A percentile compares a stretch with the other conserved stretches of the same genome.
Evolutionary conservation across 1,140 invertebrate genomes (phyloP).

Genomic region (Zophobas atratus): DNA sequence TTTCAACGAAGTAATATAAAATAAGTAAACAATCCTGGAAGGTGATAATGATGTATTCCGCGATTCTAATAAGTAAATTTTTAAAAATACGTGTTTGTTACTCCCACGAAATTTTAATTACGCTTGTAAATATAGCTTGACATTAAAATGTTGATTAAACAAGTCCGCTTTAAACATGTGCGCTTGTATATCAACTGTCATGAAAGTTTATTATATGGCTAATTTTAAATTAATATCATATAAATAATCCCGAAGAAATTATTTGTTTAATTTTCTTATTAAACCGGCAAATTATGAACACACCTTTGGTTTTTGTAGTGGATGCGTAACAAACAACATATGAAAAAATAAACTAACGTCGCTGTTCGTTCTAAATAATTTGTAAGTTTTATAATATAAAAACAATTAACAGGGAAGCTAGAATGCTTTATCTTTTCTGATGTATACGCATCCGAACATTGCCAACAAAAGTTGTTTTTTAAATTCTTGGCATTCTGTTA

Average conservation of each 20-base stretch:
- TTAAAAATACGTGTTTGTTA: too few relatives aligned
- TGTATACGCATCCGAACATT: neutral
- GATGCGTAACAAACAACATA: too few relatives aligned
- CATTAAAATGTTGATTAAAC: neutral
- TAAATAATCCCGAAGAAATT: neutral
- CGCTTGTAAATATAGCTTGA: too few relatives aligned
- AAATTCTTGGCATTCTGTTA: conserved; percentile 26
- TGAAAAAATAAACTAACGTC: neutral
- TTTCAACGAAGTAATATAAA: too few relatives aligned
- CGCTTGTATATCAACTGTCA: neutral
- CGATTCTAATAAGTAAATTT: too few relatives aligned
- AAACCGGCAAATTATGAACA: neutral
- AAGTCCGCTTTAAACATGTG: neutral
- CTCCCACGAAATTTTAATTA: too few relatives aligned
- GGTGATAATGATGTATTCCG: too few relatives aligned
- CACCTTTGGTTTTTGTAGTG: too few relatives aligned
- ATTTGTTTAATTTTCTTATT: neutral
- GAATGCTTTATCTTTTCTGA: neutral
- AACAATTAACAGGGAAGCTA: neutral
- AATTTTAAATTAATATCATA: neutral
- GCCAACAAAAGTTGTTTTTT: conserved; percentile 39
- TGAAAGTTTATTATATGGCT: neutral
- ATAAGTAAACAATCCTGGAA: too few relatives aligned
- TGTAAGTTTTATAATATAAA: neutral
- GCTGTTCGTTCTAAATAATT: neutral